Conservation (phyloP, 2,797 vertebrate species). For the Galagoides demidoff region DNA sequence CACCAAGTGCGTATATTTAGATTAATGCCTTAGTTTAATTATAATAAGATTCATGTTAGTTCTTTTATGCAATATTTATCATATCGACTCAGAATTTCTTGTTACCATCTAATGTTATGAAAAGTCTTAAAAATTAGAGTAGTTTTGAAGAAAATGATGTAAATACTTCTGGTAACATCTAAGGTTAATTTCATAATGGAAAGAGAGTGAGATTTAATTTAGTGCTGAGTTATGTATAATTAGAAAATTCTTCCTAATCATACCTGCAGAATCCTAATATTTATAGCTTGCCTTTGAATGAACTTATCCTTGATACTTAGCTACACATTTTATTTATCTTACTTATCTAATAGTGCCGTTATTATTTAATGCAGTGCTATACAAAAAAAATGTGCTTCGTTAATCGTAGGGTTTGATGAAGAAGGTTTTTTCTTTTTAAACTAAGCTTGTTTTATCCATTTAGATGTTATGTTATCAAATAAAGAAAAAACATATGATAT, state of each 20-base stretch:
- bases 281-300: not conserved
- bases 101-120: not conserved
- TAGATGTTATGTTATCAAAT: not conserved
- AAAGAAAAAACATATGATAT: not conserved
- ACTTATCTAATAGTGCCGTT: not conserved
- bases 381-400: not conserved
- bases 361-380: not conserved
- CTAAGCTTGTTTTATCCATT: not conserved
- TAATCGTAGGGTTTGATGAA: not conserved
- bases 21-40: not conserved
- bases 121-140: not conserved
- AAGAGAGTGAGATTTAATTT: not conserved
- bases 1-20: not conserved
- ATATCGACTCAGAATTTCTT: not conserved
- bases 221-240: not conserved
- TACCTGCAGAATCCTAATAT: not conserved
- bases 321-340: constrained; percentile 1
- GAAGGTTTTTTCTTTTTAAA: not conserved
- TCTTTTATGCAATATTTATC: not conserved
- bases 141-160: not conserved
- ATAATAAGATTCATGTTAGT: not conserved
- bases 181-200: not conserved
- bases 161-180: not conserved
- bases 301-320: not conserved
- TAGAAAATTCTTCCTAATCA: not conserved